Evolutionary conservation across 2,113 vertebrate species (phyloP).

Genomic region (Donacobius atricapilla): DNA sequence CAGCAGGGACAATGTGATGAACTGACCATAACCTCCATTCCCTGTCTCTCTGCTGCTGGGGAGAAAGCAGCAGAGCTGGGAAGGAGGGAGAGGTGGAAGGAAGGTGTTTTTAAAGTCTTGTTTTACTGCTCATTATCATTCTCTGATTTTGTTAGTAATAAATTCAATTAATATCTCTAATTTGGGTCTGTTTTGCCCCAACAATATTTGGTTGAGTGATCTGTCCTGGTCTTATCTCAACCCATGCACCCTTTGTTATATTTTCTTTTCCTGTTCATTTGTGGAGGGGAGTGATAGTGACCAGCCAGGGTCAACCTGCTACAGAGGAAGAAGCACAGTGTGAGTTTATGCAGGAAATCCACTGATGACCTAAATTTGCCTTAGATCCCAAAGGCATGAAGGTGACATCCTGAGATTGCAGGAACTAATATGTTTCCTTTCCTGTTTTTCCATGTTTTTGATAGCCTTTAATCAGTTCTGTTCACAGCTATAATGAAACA

Average conservation of each 20-base stretch:
- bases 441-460: background rate
- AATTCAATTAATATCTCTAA: background rate
- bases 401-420: accelerated
- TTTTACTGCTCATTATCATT: background rate
- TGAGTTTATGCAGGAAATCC: background rate
- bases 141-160: background rate
- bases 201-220: too few relatives aligned
- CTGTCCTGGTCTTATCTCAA: background rate
- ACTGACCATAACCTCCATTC: too few relatives aligned
- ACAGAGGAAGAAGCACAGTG: background rate
- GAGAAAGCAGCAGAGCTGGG: background rate
- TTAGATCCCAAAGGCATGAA: background rate
- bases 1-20: background rate
- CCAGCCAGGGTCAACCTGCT: background rate
- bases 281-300: background rate
- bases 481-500: background rate
- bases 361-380: background rate
- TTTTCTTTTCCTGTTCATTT: background rate
- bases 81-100: background rate
- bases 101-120: background rate
- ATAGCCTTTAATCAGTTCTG: background rate
- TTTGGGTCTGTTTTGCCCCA: background rate
- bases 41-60: background rate
- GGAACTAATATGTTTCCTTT: background rate
- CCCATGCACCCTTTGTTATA: background rate